Base-by-base conservation (phyloP, 2,888 invertebrate species). In the Drosophila mimetica region DNA sequence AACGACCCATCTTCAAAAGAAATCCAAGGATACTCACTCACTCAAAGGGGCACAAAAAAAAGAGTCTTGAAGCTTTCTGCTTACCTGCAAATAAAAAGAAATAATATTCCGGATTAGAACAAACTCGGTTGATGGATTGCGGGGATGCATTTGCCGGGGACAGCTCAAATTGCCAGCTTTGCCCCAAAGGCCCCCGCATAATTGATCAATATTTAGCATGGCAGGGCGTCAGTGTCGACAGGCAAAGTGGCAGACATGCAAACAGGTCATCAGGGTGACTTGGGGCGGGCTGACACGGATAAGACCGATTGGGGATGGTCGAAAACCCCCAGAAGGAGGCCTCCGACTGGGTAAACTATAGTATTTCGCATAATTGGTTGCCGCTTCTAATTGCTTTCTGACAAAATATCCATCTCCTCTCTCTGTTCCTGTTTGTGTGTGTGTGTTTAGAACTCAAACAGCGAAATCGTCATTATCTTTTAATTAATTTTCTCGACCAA, bases 171-270 rank as follows among this genome's bases (percentile, higher is more conserved):
- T 30, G 41, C 39, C 14, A 22, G 8, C 9, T 22, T 28, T 50
- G 7, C 32, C 67, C 37, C 28, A 25, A 46, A 46, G 52, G 60
- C 1, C 25, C 57, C 48, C 54, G 36, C 60, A 72, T 84, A 82
- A 82, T 82, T 82, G 82, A 85, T 79, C 77, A 72, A 76, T 75
- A 81, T 77, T 84, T 75, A 73, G 80, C 76, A 73, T 77, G 80
- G 59, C 77, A 61, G 65, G 52, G 64, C 63, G 54, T 66, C 58
- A 64, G 79, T 83, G 84, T 65, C 75, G 84, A 83, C 72, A 81
- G 73, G 65, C 47, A 44, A 73, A 82, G 77, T 72, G 77, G 44
- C 58, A 61, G 75, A 79, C 81, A 82, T 82, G 81, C 81, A 77
- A 82, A 84, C 75, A 72, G 74, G 59, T 71, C 77, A 79, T 82